These are phyloP conservation scores for Chelidonichthys spinosus DNA, from an alignment of 2,797 vertebrate species.

Conservation along the genomic window DNA sequence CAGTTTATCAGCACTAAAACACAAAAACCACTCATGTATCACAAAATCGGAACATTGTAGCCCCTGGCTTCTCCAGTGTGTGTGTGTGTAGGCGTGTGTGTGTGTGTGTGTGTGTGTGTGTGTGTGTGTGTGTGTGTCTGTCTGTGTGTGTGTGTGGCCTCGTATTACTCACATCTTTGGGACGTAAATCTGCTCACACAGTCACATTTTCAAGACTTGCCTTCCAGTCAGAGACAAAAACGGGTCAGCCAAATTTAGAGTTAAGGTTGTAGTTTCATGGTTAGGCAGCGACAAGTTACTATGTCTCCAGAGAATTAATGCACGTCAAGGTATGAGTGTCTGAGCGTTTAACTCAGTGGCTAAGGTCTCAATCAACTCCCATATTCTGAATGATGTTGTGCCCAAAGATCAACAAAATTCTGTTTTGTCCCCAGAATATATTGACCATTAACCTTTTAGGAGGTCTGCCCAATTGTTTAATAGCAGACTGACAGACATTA, in stretches of 20 bases:
- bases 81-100: conserved; percentile 13
- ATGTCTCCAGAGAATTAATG: background rate
- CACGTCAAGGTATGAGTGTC: too few relatives aligned
- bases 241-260: background rate
- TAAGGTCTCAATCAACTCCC: background rate
- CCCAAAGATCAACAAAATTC: background rate
- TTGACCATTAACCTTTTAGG: background rate
- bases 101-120: background rate
- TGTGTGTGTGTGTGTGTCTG: conserved; percentile 6
- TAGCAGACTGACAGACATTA: background rate
- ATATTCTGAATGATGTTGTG: background rate
- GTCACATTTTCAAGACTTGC: background rate
- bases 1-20: conserved; percentile 47
- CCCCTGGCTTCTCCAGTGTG: conserved; percentile 19
- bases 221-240: conserved; percentile 5
- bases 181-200: conserved; percentile 30
- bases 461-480: background rate
- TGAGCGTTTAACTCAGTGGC: too few relatives aligned
- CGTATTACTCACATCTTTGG: conserved; percentile 1
- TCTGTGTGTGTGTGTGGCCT: background rate
- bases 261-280: background rate
- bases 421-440: background rate
- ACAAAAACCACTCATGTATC: conserved; percentile 45
- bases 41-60: conserved; percentile 44
- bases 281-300: background rate